Percentiles rank a stretch among this genome's conserved stretches.
phyloP scores from a whole-genome alignment of 2,113 vertebrate genomes.

The Ptilorrhoa leucosticta region DNA sequence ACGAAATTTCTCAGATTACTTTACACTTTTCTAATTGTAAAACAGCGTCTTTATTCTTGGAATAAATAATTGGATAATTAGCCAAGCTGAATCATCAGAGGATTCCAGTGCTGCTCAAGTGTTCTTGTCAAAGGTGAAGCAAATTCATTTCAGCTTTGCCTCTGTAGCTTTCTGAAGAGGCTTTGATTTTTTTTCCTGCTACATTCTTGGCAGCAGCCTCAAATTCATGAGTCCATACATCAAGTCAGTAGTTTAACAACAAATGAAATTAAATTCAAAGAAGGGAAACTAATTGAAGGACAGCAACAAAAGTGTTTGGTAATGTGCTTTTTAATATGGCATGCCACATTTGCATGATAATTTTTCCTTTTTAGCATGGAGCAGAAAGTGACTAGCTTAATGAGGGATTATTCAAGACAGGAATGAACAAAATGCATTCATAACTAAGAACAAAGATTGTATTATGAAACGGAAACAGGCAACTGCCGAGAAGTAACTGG shows the following conservation, averaged over 20 bases:
- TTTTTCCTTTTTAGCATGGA: constrained; percentile 80
- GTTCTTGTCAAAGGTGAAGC: constrained; percentile 81
- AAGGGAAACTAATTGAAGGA: constrained; percentile 82
- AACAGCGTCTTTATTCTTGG: constrained; percentile 70
- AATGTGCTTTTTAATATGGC: constrained; percentile 80
- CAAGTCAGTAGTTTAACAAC: constrained; percentile 80
- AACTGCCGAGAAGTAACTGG: constrained; percentile 74
- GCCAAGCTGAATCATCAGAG: constrained; percentile 77
- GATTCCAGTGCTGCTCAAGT: constrained; percentile 70
- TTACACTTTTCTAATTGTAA: constrained; percentile 68
- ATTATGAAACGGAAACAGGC: constrained; percentile 75
- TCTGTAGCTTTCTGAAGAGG: constrained; percentile 64
- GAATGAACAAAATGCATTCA: constrained; percentile 79
- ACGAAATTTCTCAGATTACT: constrained; percentile 71
- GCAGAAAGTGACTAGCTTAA: constrained; percentile 80
- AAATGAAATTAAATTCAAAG: constrained; percentile 83
- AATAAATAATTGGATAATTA: constrained; percentile 85
- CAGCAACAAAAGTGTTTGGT: constrained; percentile 76
- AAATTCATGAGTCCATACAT: constrained; percentile 76
- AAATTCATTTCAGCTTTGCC: constrained; percentile 73
- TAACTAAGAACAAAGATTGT: constrained; percentile 81
- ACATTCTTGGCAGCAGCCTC: constrained; percentile 72
- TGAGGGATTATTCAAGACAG: constrained; percentile 81
- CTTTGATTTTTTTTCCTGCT: constrained; percentile 69
- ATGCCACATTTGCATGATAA: constrained; percentile 79